These are phyloP conservation scores for Pseudomyrmex gracilis DNA, from an alignment of 1,140 invertebrate genomes.

Conservation along the genomic window DNA sequence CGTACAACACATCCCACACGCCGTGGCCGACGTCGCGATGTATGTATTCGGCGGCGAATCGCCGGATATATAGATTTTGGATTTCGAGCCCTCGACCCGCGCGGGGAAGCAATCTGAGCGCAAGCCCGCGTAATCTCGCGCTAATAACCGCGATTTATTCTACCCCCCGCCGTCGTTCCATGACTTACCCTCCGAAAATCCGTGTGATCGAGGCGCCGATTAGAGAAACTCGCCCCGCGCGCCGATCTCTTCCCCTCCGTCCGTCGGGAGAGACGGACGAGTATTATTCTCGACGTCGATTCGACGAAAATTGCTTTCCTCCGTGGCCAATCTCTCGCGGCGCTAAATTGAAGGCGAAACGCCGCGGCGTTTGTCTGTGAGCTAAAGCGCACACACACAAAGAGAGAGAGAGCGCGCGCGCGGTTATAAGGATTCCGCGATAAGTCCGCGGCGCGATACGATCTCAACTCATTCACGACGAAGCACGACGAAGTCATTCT, in stretches of 20 bases:
- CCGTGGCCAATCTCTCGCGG: conserved; percentile 1
- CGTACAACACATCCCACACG: conserved; percentile 4
- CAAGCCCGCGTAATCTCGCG: conserved; percentile 83
- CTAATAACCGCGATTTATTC: conserved; percentile 86
- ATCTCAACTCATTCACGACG: conserved; percentile 31
- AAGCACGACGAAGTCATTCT: conserved; percentile 22
- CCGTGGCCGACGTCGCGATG: conserved; percentile 30
- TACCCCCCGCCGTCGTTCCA: conserved; percentile 50
- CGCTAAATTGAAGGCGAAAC: background rate
- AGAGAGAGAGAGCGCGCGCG: too few relatives aligned
- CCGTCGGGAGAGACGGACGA: conserved; percentile 9
- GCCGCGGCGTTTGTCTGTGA: background rate
- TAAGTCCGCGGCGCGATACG: background rate
- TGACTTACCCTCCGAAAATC: conserved; percentile 41
- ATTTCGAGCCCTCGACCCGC: conserved; percentile 74
- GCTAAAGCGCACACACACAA: background rate
- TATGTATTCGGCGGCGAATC: conserved; percentile 9
- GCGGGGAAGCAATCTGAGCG: conserved; percentile 78
- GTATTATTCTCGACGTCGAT: conserved; percentile 45
- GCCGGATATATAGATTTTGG: conserved; percentile 83
- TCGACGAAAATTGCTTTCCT: conserved; percentile 38
- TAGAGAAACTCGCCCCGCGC: conserved; percentile 44
- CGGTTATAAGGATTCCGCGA: background rate
- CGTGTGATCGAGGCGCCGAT: conserved; percentile 68
- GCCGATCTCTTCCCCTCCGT: too few relatives aligned